Conservation (phyloP, 2,888 invertebrate species). For the Mimachlamys varia region DNA sequence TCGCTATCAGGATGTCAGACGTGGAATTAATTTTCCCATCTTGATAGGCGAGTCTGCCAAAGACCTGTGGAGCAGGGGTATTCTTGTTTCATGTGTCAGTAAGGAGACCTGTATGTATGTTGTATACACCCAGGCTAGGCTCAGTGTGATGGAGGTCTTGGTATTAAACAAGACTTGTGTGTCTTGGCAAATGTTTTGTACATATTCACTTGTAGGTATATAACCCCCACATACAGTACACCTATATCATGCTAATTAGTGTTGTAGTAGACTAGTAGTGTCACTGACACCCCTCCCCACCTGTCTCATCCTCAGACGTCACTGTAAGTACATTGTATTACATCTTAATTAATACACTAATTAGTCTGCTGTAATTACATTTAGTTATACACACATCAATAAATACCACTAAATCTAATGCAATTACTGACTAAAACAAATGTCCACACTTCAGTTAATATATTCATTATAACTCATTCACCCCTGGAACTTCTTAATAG, state of each 20-base stretch:
- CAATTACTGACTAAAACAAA: too few species aligned
- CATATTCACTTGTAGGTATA: neutral
- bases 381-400: too few species aligned
- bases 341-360: too few species aligned
- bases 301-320: neutral
- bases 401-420: too few species aligned
- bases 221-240: neutral
- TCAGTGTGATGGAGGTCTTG: neutral
- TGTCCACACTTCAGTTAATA: too few species aligned
- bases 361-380: too few species aligned
- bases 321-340: neutral
- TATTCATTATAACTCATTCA: too few species aligned
- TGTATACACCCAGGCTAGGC: neutral
- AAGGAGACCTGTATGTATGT: neutral
- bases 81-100: neutral
- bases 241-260: neutral
- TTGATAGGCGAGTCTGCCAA: neutral
- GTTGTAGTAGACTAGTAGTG: neutral
- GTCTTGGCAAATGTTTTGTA: neutral
- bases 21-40: conserved; percentile 22
- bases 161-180: conserved; percentile 1
- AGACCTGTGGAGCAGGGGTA: neutral
- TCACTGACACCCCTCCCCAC: neutral
- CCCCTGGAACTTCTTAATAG: too few species aligned
- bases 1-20: neutral